phyloP scores from a whole-genome alignment of 2,113 vertebrate species.

The Misgurnus anguillicaudatus region DNA sequence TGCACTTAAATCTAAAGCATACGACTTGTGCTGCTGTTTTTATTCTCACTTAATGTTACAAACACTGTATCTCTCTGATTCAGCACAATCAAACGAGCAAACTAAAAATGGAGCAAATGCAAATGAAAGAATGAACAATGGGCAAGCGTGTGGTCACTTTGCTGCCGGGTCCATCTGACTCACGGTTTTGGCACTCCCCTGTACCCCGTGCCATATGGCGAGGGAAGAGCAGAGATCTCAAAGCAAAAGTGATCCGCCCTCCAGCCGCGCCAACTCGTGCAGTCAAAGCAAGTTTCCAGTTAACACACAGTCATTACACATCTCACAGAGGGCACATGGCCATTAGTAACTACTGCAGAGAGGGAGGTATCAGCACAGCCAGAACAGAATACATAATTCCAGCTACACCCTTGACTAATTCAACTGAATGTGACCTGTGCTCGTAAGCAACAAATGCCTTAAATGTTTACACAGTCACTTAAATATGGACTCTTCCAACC shows the following conservation, averaged over 20 bases:
- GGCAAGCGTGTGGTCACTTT: not conserved
- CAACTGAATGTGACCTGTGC: slow-evolving; percentile 6
- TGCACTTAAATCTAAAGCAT: not conserved
- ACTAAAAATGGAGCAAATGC: not conserved
- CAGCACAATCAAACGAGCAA: not conserved
- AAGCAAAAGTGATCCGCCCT: slow-evolving; percentile 23
- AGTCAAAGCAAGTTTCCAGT: slow-evolving; percentile 20
- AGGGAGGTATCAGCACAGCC: not conserved
- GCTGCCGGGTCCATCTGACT: slow-evolving; percentile 16
- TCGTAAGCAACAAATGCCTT: not conserved
- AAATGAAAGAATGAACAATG: slow-evolving; percentile 28
- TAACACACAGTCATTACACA: slow-evolving; percentile 41
- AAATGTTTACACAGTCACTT: not conserved
- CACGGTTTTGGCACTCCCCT: slow-evolving; percentile 24
- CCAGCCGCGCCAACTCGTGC: slow-evolving; percentile 7
- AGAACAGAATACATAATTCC: not conserved
- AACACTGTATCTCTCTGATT: not conserved
- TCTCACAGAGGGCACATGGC: slow-evolving; percentile 11
- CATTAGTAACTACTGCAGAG: slow-evolving; percentile 33
- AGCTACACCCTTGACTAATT: slow-evolving; percentile 11
- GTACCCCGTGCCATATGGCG: slow-evolving; percentile 27
- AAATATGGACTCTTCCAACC: not conserved
- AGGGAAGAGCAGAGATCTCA: slow-evolving; percentile 18
- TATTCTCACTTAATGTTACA: not conserved
- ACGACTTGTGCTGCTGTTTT: not conserved